Percentiles rank a stretch among this genome's conserved stretches.
These are phyloP conservation scores for Avahi laniger DNA, from an alignment of 2,797 vertebrate species.

Conservation along the genomic window DNA sequence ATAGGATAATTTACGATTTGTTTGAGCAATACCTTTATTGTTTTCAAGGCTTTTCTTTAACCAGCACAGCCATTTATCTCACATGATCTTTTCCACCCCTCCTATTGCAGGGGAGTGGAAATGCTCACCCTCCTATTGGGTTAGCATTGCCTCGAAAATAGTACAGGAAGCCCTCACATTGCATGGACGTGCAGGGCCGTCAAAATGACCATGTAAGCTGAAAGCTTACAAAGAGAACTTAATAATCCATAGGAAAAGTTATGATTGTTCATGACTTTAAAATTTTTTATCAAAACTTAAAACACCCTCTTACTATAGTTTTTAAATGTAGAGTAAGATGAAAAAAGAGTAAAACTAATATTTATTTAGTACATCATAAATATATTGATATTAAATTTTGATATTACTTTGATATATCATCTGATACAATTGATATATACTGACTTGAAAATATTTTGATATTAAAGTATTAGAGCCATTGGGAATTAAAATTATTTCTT, in stretches of 20 bases:
- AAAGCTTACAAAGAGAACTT: background rate
- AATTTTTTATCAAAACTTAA: background rate
- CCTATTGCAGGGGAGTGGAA: background rate
- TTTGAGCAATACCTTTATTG: background rate
- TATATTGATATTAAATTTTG: background rate
- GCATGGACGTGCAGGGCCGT: fast-evolving
- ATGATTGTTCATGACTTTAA: background rate
- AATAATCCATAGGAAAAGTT: background rate
- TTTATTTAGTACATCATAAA: background rate
- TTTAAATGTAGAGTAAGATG: background rate
- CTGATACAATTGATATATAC: background rate
- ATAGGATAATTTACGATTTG: background rate
- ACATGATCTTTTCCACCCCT: background rate
- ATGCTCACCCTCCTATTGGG: background rate
- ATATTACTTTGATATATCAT: background rate
- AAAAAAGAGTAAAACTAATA: background rate
- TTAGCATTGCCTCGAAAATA: background rate
- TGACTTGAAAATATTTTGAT: background rate
- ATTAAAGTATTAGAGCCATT: background rate
- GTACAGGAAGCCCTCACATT: background rate
- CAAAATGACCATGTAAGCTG: background rate
- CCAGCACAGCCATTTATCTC: background rate
- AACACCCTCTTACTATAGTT: background rate
- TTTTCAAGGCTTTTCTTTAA: background rate
- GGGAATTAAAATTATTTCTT: slow-evolving; percentile 6